Conservation (phyloP, 2,888 invertebrate genomes). For the Phania funesta region DNA sequence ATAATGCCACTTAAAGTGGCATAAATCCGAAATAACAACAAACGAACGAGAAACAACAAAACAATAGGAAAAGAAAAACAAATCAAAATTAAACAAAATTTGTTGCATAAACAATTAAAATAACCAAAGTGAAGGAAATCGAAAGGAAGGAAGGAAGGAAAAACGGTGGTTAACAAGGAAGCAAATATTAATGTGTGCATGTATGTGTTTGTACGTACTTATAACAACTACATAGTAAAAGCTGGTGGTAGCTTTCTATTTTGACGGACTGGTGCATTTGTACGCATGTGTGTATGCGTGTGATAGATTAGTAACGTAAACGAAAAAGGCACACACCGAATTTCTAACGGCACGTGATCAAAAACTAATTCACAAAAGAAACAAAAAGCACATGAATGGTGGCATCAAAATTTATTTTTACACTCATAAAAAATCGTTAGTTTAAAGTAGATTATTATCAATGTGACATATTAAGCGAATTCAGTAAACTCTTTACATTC, state of each 20-base stretch:
- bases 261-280: neutral
- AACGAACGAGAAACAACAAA: slow-evolving; percentile 48
- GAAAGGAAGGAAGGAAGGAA: slow-evolving; percentile 32
- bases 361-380: slow-evolving; percentile 69
- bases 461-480: too few relatives aligned
- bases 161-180: slow-evolving; percentile 61
- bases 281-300: neutral
- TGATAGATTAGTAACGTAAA: slow-evolving; percentile 78
- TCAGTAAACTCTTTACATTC: too few relatives aligned
- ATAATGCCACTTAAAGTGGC: slow-evolving; percentile 62
- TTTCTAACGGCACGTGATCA: slow-evolving; percentile 70
- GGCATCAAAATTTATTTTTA: slow-evolving; percentile 31
- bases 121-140: slow-evolving; percentile 32
- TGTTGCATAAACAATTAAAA: slow-evolving; percentile 65
- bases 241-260: slow-evolving; percentile 48
- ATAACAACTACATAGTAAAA: slow-evolving; percentile 2
- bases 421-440: slow-evolving; percentile 40
- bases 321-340: slow-evolving; percentile 73
- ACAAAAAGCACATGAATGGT: slow-evolving; percentile 41
- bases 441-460: neutral
- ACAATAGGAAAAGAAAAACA: slow-evolving; percentile 58
- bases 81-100: slow-evolving; percentile 66
- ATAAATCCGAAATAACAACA: slow-evolving; percentile 63
- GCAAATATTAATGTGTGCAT: slow-evolving; percentile 11
- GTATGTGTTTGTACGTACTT: neutral